A percentile compares a stretch with the other conserved stretches of the same genome.
These are phyloP conservation scores for Apotomis betuletana DNA, from an alignment of 2,888 invertebrate genomes.

Conservation along the genomic window DNA sequence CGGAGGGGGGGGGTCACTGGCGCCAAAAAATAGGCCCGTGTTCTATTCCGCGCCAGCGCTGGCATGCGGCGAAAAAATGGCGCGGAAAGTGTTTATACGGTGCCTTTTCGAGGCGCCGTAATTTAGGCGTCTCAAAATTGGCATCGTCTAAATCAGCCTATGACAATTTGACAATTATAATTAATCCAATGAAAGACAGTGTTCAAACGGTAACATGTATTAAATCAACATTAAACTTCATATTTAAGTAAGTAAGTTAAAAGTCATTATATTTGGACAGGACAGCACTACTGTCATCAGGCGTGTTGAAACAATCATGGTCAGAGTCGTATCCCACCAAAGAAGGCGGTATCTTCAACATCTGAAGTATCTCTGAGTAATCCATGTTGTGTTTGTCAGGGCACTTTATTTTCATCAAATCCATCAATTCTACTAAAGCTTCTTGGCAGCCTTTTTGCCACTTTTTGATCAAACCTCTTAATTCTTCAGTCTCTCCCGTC, in stretches of 20 bases:
- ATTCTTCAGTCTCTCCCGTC: conserved; percentile 75
- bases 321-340: conserved; percentile 79
- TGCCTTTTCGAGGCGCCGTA: too few species aligned
- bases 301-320: conserved; percentile 75
- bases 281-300: conserved; percentile 66
- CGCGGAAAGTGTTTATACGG: too few species aligned
- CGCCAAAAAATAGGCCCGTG: too few species aligned
- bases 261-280: conserved; percentile 60
- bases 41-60: too few species aligned
- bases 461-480: conserved; percentile 74
- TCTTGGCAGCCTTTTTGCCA: conserved; percentile 83
- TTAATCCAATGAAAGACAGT: conserved; percentile 17
- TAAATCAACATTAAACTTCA: conserved; percentile 30
- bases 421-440: conserved; percentile 78
- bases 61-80: too few species aligned
- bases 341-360: conserved; percentile 75
- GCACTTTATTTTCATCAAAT: conserved; percentile 70
- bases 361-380: conserved; percentile 75
- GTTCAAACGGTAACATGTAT: conserved; percentile 40
- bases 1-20: too few species aligned
- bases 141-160: too few species aligned
- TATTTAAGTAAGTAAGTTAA: conserved; percentile 44
- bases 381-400: conserved; percentile 71
- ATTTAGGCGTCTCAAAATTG: too few species aligned
- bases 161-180: too few species aligned